Evolutionary conservation across 2,113 vertebrate genomes (phyloP).

Genomic region (Cranoglanis bouderius): DNA sequence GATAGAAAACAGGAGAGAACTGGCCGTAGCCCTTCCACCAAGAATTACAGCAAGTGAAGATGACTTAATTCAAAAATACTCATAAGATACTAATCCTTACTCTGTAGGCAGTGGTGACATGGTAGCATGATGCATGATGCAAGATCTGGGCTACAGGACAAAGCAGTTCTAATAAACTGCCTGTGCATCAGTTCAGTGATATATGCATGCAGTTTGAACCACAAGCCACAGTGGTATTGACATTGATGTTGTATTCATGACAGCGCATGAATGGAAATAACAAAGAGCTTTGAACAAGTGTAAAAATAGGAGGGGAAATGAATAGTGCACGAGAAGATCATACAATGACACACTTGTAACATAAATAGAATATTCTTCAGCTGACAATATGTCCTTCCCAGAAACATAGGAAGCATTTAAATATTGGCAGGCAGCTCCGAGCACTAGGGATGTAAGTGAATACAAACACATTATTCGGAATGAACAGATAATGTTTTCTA

Average conservation of each 20-base stretch:
- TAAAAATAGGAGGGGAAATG: not conserved
- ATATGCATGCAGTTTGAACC: not conserved
- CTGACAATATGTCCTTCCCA: not conserved
- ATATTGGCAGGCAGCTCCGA: conserved; percentile 2
- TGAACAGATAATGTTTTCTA: not conserved
- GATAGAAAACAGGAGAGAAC: not conserved
- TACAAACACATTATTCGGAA: not conserved
- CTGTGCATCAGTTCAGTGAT: not conserved
- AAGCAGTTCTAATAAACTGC: not conserved
- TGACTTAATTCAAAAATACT: not conserved
- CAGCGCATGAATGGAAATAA: not conserved
- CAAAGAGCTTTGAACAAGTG: not conserved
- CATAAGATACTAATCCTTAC: not conserved
- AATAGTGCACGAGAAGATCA: not conserved
- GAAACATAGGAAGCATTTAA: not conserved
- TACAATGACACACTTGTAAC: not conserved
- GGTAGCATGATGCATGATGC: not conserved
- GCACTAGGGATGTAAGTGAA: not conserved
- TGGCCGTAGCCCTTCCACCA: not conserved
- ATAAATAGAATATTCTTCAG: not conserved
- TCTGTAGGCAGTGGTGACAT: not conserved
- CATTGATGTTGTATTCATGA: not conserved
- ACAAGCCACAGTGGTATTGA: not conserved
- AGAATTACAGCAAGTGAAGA: not conserved
- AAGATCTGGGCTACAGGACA: not conserved